phyloP scores from a whole-genome alignment of 64 coral and sea anemone genomes.

The Pocillopora verrucosa region DNA sequence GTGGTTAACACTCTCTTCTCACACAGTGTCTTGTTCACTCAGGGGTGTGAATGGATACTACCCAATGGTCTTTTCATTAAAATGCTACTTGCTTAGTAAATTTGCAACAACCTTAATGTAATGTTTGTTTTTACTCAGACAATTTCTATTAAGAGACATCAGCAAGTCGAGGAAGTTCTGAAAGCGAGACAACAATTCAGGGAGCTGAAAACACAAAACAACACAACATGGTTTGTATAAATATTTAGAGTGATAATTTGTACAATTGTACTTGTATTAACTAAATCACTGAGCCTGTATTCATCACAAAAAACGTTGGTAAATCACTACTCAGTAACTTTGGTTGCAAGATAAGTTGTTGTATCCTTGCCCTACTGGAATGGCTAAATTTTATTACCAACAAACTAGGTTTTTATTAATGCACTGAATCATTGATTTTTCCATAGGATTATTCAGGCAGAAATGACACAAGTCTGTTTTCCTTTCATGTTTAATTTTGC shows the following conservation, averaged over 20 bases:
- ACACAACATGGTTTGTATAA: slow-evolving; percentile 47
- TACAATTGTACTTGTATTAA: neutral
- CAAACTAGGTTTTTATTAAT: too few relatives aligned
- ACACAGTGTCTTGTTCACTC: too few relatives aligned
- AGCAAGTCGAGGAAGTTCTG: slow-evolving; percentile 24
- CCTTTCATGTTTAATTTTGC: slow-evolving; percentile 92
- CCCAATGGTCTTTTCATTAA: too few relatives aligned
- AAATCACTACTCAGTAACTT: too few relatives aligned
- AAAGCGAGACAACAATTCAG: slow-evolving; percentile 27
- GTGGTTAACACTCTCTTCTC: too few relatives aligned
- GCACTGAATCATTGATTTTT: neutral
- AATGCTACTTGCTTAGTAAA: too few relatives aligned
- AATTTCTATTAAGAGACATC: slow-evolving; percentile 29
- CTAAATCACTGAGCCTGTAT: too few relatives aligned
- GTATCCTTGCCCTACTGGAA: too few relatives aligned
- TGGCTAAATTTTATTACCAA: too few relatives aligned
- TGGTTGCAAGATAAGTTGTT: too few relatives aligned
- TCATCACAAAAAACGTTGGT: too few relatives aligned
- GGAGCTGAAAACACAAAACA: slow-evolving; percentile 30
- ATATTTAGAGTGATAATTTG: neutral
- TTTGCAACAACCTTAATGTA: neutral
- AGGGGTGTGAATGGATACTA: too few relatives aligned
- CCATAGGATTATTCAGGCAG: slow-evolving; percentile 57
- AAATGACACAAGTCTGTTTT: slow-evolving; percentile 62
- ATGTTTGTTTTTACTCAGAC: neutral